Conservation (phyloP, 2,888 invertebrate genomes). For the Drosophila subsilvestris region DNA sequence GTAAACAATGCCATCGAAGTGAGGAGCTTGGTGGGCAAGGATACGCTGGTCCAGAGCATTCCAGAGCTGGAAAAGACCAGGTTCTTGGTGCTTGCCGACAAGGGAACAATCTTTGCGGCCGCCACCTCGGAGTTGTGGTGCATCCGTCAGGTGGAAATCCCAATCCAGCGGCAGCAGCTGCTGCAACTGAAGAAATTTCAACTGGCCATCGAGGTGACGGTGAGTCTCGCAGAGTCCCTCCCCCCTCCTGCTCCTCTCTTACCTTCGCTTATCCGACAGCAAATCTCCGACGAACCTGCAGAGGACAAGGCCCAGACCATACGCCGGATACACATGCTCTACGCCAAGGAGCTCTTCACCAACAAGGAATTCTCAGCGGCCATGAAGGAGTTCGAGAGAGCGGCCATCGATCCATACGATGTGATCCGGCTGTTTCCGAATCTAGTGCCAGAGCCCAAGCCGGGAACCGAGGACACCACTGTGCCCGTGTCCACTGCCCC, state of each 20-base stretch:
- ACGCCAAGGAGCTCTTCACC: conserved; percentile 95
- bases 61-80: conserved; percentile 90
- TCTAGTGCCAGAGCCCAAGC: conserved; percentile 85
- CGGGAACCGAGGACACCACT: conserved; percentile 62
- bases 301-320: conserved; percentile 92
- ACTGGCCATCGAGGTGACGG: conserved; percentile 95
- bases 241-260: background rate
- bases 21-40: conserved; percentile 91
- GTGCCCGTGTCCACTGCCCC: conserved; percentile 59
- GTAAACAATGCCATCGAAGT: conserved; percentile 93
- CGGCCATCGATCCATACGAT: conserved; percentile 96
- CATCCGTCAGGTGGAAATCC: conserved; percentile 91
- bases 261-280: conserved; percentile 85
- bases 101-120: conserved; percentile 93
- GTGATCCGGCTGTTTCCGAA: conserved; percentile 98
- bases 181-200: conserved; percentile 96
- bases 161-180: conserved; percentile 92
- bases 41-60: conserved; percentile 89
- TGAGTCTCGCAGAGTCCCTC: conserved; percentile 84
- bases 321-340: conserved; percentile 94
- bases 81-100: conserved; percentile 89
- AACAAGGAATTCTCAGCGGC: conserved; percentile 94
- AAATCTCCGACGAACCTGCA: conserved; percentile 91
- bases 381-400: conserved; percentile 94
- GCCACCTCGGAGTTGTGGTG: conserved; percentile 96